phyloP scores from a whole-genome alignment of 2,888 invertebrate species.

The Timema podura region DNA sequence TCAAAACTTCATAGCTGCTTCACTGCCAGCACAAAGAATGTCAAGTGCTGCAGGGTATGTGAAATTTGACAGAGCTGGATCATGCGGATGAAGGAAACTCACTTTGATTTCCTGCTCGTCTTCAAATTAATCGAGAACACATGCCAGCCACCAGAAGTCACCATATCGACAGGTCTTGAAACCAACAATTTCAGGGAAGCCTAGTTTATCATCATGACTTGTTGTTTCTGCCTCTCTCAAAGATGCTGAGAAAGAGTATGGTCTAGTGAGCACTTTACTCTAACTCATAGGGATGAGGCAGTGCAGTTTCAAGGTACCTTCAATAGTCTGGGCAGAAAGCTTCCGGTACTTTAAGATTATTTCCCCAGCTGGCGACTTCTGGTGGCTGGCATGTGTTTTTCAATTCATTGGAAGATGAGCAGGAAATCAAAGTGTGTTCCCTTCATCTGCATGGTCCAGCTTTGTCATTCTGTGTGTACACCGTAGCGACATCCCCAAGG shows the following conservation, averaged over 20 bases:
- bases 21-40: too few relatives aligned
- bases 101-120: constrained; percentile 14
- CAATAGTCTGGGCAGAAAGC: too few relatives aligned
- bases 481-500: too few relatives aligned
- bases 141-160: constrained; percentile 16
- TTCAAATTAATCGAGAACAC: constrained; percentile 15
- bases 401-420: too few relatives aligned
- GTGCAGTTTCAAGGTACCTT: neutral
- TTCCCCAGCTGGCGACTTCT: too few relatives aligned
- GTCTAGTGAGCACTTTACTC: constrained; percentile 3
- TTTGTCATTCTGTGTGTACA: too few relatives aligned
- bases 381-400: too few relatives aligned
- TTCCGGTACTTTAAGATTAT: too few relatives aligned
- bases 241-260: constrained; percentile 13
- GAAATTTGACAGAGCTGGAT: constrained; percentile 2
- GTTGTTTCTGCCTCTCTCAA: constrained; percentile 10
- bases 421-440: too few relatives aligned
- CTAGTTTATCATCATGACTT: constrained; percentile 5
- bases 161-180: constrained; percentile 9
- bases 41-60: constrained; percentile 2
- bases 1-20: too few relatives aligned
- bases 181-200: constrained; percentile 12
- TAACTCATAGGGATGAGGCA: constrained; percentile 8
- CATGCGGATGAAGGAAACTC: constrained; percentile 13
- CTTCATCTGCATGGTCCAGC: too few relatives aligned